Evolutionary conservation across 2,113 vertebrate species (phyloP), one percentile per base, ranked within the genome.

Genomic region (Pitta sordida): DNA sequence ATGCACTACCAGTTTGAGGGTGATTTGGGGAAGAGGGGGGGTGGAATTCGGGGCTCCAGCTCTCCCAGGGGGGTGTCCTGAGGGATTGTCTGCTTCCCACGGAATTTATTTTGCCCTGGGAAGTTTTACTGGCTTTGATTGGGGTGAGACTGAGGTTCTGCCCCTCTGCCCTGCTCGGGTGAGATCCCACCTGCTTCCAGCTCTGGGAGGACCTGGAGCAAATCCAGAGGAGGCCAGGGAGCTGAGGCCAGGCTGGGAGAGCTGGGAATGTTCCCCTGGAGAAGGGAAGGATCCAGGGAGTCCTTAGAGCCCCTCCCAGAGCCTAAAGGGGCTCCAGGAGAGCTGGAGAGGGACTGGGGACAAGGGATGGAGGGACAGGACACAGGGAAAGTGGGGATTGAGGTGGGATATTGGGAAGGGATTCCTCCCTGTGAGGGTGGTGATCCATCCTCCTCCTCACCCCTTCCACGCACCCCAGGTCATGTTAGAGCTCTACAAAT

Each of bases 1-100:
- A 99, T 99, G 99, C 98, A 99, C 91, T 99, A 98, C 97, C 99
- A 99, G 95, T 99, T 98, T 77, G 98, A 99, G 43, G 99, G 99
- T 99, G 91, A 98, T 43, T 26, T 5, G 65, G 37, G 12, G 17
- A 68, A n/a, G n/a, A n/a, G n/a, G n/a, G n/a, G n/a, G n/a, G n/a
- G n/a, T n/a, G 52, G 52, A 51, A 37, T 46, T 27, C 13, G 58
- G 22, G 67, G 19, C 12, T 68, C 78, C 11, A 3, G 21, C 34
- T 15, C 0, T 55, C 15, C 27, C 10, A 3, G n/a, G 4, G 13
- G 12, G 2, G 44, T 12, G 2, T 24, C 62, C 29, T 15, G 6
- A 39, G 30, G 51, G 37, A 22, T 26, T 19, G 23, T 55, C 69
- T 32, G 14, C 4, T 3, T 56, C 14, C 6, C n/a, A 48, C 9